A percentile compares a stretch with the other conserved stretches of the same genome.
These are phyloP conservation scores for Enteromius unitaeniatus DNA, from an alignment of 2,797 vertebrate genomes.

Conservation along the genomic window DNA sequence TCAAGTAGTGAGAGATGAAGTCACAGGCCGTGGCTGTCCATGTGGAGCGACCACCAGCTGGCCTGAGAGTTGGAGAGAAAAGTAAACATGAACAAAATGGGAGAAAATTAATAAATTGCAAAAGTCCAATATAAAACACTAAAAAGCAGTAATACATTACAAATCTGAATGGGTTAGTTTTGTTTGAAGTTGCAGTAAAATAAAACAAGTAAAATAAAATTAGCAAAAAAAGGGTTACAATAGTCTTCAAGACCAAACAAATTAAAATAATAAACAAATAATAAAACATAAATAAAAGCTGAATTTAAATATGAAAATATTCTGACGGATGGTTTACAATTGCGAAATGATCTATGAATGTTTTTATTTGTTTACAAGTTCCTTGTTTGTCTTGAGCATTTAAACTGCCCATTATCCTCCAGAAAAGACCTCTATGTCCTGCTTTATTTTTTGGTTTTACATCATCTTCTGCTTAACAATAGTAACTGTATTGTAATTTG, in stretches of 20 bases:
- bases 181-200: neutral
- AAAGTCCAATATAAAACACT: neutral
- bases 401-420: neutral
- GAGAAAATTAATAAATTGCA: neutral
- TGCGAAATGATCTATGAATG: neutral
- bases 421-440: neutral
- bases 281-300: too few relatives aligned
- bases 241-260: too few relatives aligned
- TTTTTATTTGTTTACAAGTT: neutral
- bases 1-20: constrained; percentile 81
- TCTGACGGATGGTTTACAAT: too few relatives aligned
- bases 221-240: too few relatives aligned
- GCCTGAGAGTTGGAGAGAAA: constrained; percentile 73
- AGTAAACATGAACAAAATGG: neutral
- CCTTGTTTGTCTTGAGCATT: neutral
- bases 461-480: neutral
- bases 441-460: neutral
- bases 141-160: neutral
- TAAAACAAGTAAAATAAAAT: too few relatives aligned
- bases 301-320: neutral
- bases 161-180: neutral
- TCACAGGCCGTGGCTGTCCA: constrained; percentile 95
- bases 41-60: constrained; percentile 84
- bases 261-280: too few relatives aligned
- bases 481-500: neutral